Base-by-base conservation (phyloP, 2,113 vertebrate species). In the Choloepus hoffmanni region DNA sequence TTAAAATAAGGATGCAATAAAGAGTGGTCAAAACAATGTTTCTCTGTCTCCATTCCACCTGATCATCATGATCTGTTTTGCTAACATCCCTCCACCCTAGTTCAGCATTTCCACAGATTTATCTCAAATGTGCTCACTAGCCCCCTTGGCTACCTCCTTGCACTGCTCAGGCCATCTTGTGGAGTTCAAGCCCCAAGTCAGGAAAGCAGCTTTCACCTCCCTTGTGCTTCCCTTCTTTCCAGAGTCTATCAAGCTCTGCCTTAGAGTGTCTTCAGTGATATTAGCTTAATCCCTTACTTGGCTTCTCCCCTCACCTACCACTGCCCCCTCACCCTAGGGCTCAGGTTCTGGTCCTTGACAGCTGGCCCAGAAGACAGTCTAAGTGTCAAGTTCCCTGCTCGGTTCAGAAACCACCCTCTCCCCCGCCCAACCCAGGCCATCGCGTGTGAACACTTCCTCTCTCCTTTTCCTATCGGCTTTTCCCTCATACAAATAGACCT, bases 231-330 rank as follows among this genome's bases (percentile, higher is more conserved):
- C 19, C 90, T 50, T 55, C n/a, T 7, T 30, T 43, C 5, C 21
- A 43, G 30, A 13, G 40, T 43, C 33, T 65, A 16, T 48, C 1
- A 0, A 33, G 62, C 63, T 43, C 28, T n/a, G 1, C 40, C 21
- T 11, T 4, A 0, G 21, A 1, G 10, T 2, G 40, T 5, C n/a
- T 55, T 21, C 4, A 16, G 11, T 26, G 11, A 33, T 33, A 1
- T 16, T 5, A 53, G 16, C 19, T 33, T 48, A 11, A 1, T 13
- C 14, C 19, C 4, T 55, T 72, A 1, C 36, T 60, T 87, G 26
- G 5, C 19, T 16, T 24, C n/a, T 21, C 28, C 33, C 15, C 45
- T 36, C 23, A 8, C 36, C 40, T 36, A n/a, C 0, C 23, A n/a
- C 18, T 60, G 10, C 40, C 24, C 10, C 28, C 67, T 70, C n/a